Evolutionary conservation across 2,113 vertebrate genomes (phyloP).

Genomic region (Neofelis nebulosa): DNA sequence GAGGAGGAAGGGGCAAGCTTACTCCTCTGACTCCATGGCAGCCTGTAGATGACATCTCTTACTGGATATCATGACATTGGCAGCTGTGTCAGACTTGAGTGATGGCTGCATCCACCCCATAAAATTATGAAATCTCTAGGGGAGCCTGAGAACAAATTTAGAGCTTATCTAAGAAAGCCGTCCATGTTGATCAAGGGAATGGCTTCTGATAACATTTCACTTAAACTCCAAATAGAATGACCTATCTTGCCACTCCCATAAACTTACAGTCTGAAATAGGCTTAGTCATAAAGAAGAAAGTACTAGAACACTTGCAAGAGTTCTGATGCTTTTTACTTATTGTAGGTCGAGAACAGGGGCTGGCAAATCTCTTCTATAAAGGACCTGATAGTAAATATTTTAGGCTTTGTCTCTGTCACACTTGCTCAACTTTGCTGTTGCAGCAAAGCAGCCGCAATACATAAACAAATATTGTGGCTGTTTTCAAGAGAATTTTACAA

Average conservation of each 20-base stretch:
- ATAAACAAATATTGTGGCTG: accelerated
- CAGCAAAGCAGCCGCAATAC: too few relatives aligned
- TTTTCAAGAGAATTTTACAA: background rate
- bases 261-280: conserved; percentile 12
- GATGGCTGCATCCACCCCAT: background rate
- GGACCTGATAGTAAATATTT: background rate
- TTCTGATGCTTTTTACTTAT: background rate
- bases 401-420: background rate
- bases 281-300: conserved; percentile 17
- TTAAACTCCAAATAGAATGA: conserved; percentile 41
- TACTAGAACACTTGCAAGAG: background rate
- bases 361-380: background rate
- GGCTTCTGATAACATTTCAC: conserved; percentile 72
- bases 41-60: too few relatives aligned
- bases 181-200: conserved; percentile 83
- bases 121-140: background rate
- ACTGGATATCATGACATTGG: background rate
- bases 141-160: background rate
- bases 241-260: conserved; percentile 64
- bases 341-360: background rate
- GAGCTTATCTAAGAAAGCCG: conserved; percentile 67
- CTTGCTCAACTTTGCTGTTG: too few relatives aligned
- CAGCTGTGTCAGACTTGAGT: conserved; percentile 50
- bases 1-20: background rate
- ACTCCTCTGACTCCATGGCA: accelerated